Evolutionary conservation across 2,797 vertebrate genomes (phyloP), one percentile per base, ranked within the genome.

Genomic region (Pangasius macronema): DNA sequence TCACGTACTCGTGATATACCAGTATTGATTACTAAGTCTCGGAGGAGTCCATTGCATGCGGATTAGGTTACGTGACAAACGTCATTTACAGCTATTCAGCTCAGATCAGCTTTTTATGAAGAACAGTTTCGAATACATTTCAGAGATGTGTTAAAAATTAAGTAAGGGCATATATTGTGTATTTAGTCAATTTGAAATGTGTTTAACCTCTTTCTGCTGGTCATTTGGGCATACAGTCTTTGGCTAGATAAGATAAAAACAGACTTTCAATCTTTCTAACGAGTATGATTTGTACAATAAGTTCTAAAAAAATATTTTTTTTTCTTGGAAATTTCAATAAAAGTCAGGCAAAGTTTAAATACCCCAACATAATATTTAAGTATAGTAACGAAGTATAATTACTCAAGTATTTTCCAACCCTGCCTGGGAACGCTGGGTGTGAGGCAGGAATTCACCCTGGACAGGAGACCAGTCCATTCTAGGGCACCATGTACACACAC

Each of bases 111-210:
- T 30, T 46, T 75, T 84, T 84, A 70, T 36, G n/a, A 79, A 53
- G 86, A 83, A 87, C 77, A 46, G 49, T 51, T 87, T 30, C 36
- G 46, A 24, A 75, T 55, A 57, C 61, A 36, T 13, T 72, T 82
- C n/a, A 76, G 65, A 81, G 42, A 20, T 53, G 30, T 33, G 53
- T 80, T 57, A 24, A 57, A 80, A 77, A 8, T 7, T 79, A 9
- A 53, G 36, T 30, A 30, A 53, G n/a, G 33, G 7, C 24, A 27
- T 22, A 46, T n/a, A 30, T 3, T 51, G 11, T 18, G 73, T 76
- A 16, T 51, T 30, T 30, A n/a, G 13, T n/a, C 6, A n/a, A 51
- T 76, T 18, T 53, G 2, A 18, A 46, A 14, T 46, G 33, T 13
- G 24, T 27, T 51, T 76, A 76, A 51, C 5, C 14, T 76, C 42